Conservation (phyloP, 2,888 invertebrate genomes). For the Neoitamus cyanurus region DNA sequence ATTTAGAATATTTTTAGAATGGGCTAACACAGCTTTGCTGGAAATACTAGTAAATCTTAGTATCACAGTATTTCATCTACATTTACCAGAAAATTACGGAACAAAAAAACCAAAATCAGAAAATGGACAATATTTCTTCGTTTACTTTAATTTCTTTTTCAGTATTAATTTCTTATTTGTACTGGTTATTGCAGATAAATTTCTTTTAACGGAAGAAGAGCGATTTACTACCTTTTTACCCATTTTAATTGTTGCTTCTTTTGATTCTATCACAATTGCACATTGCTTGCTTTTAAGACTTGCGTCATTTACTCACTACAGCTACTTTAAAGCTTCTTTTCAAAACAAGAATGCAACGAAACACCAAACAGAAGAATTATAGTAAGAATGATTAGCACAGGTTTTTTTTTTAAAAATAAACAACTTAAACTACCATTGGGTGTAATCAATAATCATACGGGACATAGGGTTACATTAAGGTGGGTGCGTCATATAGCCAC, state of each 20-base stretch:
- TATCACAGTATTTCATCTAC: conserved; percentile 65
- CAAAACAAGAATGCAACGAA: background rate
- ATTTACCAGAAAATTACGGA: background rate
- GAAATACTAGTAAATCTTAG: conserved; percentile 68
- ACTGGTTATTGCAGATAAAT: background rate
- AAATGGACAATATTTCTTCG: background rate
- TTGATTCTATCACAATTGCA: background rate
- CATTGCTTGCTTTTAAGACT: background rate
- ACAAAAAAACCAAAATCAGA: background rate
- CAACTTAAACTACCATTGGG: background rate
- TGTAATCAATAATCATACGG: background rate
- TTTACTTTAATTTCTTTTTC: background rate
- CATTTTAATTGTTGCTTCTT: background rate
- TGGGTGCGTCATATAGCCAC: background rate
- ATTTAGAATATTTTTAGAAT: conserved; percentile 66
- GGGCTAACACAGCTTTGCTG: conserved; percentile 68
- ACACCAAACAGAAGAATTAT: background rate
- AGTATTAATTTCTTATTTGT: background rate
- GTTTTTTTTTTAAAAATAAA: background rate
- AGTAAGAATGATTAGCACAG: background rate
- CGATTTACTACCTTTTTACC: background rate
- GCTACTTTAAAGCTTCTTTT: background rate
- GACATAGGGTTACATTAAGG: background rate
- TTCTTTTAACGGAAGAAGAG: background rate
- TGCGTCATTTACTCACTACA: background rate